Conservation (phyloP, 2,888 invertebrate genomes). For the Pocota personata region DNA sequence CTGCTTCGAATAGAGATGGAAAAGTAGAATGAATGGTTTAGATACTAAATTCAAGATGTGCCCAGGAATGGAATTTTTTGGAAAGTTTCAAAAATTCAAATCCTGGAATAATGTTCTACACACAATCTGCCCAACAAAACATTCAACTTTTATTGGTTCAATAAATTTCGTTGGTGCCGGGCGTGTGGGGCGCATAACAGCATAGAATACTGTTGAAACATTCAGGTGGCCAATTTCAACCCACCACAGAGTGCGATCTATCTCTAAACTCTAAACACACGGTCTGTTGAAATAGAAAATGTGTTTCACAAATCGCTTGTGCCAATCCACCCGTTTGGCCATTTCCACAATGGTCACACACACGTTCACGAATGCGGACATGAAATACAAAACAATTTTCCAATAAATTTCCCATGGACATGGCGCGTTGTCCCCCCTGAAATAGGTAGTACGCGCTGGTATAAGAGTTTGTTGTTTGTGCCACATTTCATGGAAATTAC, state of each 20-base stretch:
- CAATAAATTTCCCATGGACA: slow-evolving; percentile 68
- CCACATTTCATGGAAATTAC: slow-evolving; percentile 63
- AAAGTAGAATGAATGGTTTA: neutral
- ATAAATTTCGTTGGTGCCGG: slow-evolving; percentile 35
- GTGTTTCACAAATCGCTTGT: slow-evolving; percentile 54
- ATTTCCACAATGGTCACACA: slow-evolving; percentile 29
- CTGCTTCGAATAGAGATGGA: neutral
- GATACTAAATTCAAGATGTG: slow-evolving; percentile 61
- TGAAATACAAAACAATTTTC: slow-evolving; percentile 62
- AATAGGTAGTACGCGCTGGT: no score
- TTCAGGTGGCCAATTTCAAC: slow-evolving; percentile 66
- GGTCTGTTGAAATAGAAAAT: slow-evolving; percentile 40
- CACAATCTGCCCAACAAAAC: slow-evolving; percentile 26
- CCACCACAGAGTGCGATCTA: slow-evolving; percentile 28
- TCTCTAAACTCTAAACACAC: slow-evolving; percentile 10
- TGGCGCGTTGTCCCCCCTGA: slow-evolving; percentile 11
- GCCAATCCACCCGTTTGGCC: slow-evolving; percentile 45
- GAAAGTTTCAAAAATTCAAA: slow-evolving; percentile 19
- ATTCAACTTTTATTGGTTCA: slow-evolving; percentile 64
- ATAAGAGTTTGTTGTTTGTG: slow-evolving; percentile 12
- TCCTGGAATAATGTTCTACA: neutral
- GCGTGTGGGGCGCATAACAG: neutral
- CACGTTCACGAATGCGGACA: slow-evolving; percentile 45
- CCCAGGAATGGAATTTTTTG: slow-evolving; percentile 16
- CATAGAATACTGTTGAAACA: neutral